A percentile compares a stretch with the other conserved stretches of the same genome.
phyloP scores from a whole-genome alignment of 2,888 invertebrate species.

The Cerastis leucographa region DNA sequence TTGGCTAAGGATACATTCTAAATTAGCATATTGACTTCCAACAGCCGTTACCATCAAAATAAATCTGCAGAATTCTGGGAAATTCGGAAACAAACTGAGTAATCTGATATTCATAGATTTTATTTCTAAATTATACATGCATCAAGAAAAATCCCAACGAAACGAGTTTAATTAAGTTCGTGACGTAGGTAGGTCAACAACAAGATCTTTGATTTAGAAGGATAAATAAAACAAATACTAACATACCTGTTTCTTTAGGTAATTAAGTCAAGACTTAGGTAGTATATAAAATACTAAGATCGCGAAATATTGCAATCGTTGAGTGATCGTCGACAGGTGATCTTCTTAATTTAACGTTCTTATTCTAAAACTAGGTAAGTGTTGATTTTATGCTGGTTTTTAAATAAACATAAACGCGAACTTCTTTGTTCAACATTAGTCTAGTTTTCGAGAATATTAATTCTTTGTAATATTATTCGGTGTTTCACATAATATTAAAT shows the following conservation, averaged over 20 bases:
- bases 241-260: conserved; percentile 62
- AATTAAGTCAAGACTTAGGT: conserved; percentile 48
- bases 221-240: conserved; percentile 18
- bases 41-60: neutral
- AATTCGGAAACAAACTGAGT: conserved; percentile 2
- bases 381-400: neutral
- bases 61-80: conserved; percentile 11
- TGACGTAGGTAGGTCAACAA: conserved; percentile 41
- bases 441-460: neutral
- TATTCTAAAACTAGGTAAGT: conserved; percentile 40
- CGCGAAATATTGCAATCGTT: conserved; percentile 38
- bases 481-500: neutral
- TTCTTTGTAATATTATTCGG: neutral
- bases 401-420: neutral
- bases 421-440: neutral
- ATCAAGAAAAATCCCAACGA: neutral
- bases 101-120: conserved; percentile 23
- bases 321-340: conserved; percentile 34
- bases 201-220: conserved; percentile 50
- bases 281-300: conserved; percentile 63
- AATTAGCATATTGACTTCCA: neutral
- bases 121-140: neutral
- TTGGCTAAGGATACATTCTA: neutral
- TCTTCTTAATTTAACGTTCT: conserved; percentile 17
- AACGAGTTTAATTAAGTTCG: neutral